Base-by-base conservation (phyloP, 1,140 invertebrate genomes). In the Drosophila pseudoobscura region DNA sequence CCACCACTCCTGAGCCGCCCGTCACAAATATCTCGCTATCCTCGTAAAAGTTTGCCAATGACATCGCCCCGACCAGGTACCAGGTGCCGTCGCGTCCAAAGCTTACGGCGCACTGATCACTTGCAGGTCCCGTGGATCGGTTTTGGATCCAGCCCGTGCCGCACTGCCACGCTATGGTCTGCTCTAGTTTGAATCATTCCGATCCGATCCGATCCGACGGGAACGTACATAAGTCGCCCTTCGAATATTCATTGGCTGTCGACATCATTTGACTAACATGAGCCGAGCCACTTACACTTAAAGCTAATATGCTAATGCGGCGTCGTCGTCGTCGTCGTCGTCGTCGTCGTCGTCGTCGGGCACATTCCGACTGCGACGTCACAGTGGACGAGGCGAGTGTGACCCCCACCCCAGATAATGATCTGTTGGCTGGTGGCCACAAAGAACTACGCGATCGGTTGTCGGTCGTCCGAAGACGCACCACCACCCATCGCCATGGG, bases 1-100 rank as follows among this genome's bases (percentile, higher is more conserved):
- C 94, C 17, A 91, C 80, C 74, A 95, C 95, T 17, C 96, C 96
- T 11, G 96, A 96, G 0, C 94, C 95, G 17, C 95, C 95, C 2
- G 95, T 95, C 9, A 95, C 92, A 61, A 97, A 96, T 49, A 95
- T 91, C 55, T 92, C 93, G 66, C 93, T 92, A 6, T 92, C 93
- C 15, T 91, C 75, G 72, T 93, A 95, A 75, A 94, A 95, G 55
- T 93, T 75, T 20, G 90, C 90, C 7, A 93, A 24, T 56, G 41
- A 29, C 35, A 39, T 39, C 35, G 35, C 35, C 11, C 9, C 8
- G 31, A 8, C 8, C 8, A 35, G 8, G 3, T 3, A 35, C 31
- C 31, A 35, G 31, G 1, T 39, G 35, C 35, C 35, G 7, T 44
- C 39, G 17, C 17, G 26, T 15, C 26, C 17, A 31, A 26, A 24